Evolutionary conservation across 2,113 vertebrate genomes (phyloP).

Genomic region (Aplodontia rufa): DNA sequence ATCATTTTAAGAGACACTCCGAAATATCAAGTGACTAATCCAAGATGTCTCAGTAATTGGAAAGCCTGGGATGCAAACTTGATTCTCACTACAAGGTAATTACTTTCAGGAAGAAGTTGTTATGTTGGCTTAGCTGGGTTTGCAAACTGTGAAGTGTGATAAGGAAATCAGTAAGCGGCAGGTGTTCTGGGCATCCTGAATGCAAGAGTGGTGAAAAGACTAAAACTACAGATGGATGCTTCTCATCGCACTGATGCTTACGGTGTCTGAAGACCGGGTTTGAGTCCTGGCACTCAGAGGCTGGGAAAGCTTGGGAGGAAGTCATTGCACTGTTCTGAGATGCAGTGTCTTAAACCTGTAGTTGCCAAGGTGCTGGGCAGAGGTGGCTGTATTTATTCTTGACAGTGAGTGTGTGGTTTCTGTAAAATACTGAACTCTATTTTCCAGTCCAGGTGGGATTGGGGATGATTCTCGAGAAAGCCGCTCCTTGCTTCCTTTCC

Average conservation of each 20-base stretch:
- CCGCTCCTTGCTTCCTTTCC: neutral
- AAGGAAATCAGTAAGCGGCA: neutral
- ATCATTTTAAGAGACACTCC: neutral
- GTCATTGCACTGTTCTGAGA: neutral
- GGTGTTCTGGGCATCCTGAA: neutral
- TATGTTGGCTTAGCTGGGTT: neutral
- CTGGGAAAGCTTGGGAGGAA: neutral
- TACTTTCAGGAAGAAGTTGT: neutral
- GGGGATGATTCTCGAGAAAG: neutral
- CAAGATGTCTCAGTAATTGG: neutral
- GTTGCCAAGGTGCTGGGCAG: neutral
- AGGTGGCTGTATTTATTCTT: neutral
- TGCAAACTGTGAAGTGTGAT: neutral
- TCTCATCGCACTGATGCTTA: neutral
- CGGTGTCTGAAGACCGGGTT: neutral
- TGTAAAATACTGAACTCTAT: neutral
- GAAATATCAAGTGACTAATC: neutral
- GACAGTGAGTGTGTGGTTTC: neutral
- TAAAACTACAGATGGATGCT: fast-evolving
- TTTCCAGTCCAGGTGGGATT: neutral
- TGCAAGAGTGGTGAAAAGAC: neutral
- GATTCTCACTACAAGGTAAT: neutral
- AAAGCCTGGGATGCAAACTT: neutral
- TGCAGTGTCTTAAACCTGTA: neutral
- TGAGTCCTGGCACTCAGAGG: neutral